phyloP scores from a whole-genome alignment of 2,888 invertebrate species.

The Aleiodes leptofemur region DNA sequence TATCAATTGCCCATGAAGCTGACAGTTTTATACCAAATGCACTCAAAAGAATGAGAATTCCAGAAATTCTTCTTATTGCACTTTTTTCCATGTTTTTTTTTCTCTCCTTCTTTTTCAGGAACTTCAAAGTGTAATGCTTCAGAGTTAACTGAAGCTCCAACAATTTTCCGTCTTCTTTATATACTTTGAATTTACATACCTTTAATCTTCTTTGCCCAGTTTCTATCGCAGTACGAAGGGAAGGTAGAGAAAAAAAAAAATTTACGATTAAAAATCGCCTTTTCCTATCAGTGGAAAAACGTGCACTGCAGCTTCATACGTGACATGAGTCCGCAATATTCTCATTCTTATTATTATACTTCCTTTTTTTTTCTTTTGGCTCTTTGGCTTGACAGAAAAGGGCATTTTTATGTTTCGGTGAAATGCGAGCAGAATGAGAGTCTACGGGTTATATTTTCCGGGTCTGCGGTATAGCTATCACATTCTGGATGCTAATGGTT shows the following conservation, averaged over 20 bases:
- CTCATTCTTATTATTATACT: conserved; percentile 15
- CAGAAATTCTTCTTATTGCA: background rate
- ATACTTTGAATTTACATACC: background rate
- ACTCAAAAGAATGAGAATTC: background rate
- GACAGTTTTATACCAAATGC: conserved; percentile 21
- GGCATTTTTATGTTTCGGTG: background rate
- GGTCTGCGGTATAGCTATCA: conserved; percentile 3
- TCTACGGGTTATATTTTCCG: conserved; percentile 2
- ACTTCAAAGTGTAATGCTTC: background rate
- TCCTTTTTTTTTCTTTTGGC: background rate
- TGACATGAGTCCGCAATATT: conserved; percentile 28
- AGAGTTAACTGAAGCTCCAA: background rate
- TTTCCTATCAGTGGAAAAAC: conserved; percentile 5
- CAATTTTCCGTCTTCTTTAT: conserved; percentile 9
- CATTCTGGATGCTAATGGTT: conserved; percentile 41
- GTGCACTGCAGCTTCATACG: conserved; percentile 14
- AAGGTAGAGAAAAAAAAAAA: conserved; percentile 2
- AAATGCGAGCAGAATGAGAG: conserved; percentile 1
- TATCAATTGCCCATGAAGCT: conserved; percentile 49
- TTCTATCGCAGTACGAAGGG: background rate
- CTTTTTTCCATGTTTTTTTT: background rate
- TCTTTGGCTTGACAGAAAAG: conserved; percentile 4
- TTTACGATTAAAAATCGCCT: conserved; percentile 32
- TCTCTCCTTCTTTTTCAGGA: background rate
- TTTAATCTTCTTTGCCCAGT: conserved; percentile 19